Evolutionary conservation across 2,888 invertebrate species (phyloP).

Genomic region (Hemistola chrysoprasaria): DNA sequence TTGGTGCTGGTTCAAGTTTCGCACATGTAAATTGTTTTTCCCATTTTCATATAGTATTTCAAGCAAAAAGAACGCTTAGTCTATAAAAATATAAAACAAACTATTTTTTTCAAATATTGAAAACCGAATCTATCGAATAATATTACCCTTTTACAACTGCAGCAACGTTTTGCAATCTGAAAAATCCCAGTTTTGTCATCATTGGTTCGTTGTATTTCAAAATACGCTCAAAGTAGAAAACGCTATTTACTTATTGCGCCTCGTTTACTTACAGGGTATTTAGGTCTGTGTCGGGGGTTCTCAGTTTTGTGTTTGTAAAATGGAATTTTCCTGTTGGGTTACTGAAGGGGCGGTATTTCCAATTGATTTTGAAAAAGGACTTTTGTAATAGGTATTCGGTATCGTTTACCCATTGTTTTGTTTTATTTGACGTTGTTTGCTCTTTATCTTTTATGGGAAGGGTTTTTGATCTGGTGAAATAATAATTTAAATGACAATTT

Average conservation of each 20-base stretch:
- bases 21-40: no score
- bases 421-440: conserved; percentile 27
- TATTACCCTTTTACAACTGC: no score
- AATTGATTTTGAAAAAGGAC: conserved; percentile 66
- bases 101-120: no score
- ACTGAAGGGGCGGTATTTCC: conserved; percentile 63
- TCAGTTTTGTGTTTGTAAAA: conserved; percentile 72
- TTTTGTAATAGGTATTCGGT: conserved; percentile 54
- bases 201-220: conserved; percentile 60
- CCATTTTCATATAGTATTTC: no score
- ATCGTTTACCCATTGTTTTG: conserved; percentile 51
- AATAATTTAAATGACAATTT: neutral
- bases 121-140: no score
- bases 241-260: conserved; percentile 77
- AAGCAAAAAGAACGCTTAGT: no score
- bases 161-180: conserved; percentile 19
- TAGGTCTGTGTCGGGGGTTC: conserved; percentile 70
- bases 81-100: no score
- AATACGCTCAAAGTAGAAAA: conserved; percentile 63
- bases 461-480: neutral
- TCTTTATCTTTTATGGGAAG: conserved; percentile 13
- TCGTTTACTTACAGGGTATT: conserved; percentile 80
- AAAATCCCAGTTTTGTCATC: conserved; percentile 58
- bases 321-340: conserved; percentile 77
- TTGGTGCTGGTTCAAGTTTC: no score